Conservation (phyloP, 2,888 invertebrate genomes). For the Alitta virens region DNA sequence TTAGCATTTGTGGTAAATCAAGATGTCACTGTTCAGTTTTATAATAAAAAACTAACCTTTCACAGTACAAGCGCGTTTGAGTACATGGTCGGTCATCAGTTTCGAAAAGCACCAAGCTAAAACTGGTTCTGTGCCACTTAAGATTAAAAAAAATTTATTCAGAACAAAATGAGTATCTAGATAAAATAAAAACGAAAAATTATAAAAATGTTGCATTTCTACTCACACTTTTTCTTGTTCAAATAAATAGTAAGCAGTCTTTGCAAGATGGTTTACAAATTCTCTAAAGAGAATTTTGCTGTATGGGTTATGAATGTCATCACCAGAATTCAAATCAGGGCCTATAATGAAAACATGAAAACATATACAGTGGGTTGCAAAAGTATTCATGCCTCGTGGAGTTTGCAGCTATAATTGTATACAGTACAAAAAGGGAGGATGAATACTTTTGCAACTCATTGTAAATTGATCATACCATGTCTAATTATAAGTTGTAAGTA, state of each 20-base stretch:
- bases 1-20: no score
- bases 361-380: no score
- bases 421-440: no score
- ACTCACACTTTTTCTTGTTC: slow-evolving; percentile 31
- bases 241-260: slow-evolving; percentile 44
- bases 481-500: no score
- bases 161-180: neutral
- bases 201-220: no score
- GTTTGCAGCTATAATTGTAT: no score
- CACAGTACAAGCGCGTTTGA: slow-evolving; percentile 50
- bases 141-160: slow-evolving; percentile 22
- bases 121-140: slow-evolving; percentile 41
- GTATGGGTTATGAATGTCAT: slow-evolving; percentile 48
- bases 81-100: slow-evolving; percentile 49
- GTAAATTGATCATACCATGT: no score
- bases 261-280: slow-evolving; percentile 53
- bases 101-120: slow-evolving; percentile 50
- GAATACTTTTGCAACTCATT: no score
- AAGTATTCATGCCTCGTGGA: no score
- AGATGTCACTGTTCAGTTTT: no score
- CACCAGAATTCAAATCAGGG: neutral
- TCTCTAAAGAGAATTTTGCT: slow-evolving; percentile 52
- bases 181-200: neutral
- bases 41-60: slow-evolving; percentile 22
- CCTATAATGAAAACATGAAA: neutral